phyloP scores from a whole-genome alignment of 2,888 invertebrate genomes.

The Pandemis corylana region DNA sequence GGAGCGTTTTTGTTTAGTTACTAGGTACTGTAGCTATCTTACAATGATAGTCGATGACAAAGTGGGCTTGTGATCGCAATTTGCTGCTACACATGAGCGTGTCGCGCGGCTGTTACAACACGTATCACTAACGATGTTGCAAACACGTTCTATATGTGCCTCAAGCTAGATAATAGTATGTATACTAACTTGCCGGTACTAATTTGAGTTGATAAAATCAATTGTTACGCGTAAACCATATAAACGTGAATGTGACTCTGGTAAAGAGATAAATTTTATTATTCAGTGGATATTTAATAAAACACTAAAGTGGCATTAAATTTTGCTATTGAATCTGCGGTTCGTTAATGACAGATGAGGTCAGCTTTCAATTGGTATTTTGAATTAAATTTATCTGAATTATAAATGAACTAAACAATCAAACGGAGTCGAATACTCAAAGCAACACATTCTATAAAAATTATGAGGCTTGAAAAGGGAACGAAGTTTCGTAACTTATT shows the following conservation, averaged over 20 bases:
- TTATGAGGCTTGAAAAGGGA: background rate
- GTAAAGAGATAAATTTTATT: background rate
- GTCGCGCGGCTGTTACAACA: slow-evolving; percentile 13
- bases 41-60: slow-evolving; percentile 16
- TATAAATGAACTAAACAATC: background rate
- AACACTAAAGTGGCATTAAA: slow-evolving; percentile 1
- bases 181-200: background rate
- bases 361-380: slow-evolving; percentile 1
- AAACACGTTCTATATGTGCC: background rate
- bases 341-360: slow-evolving; percentile 7
- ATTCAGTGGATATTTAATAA: background rate
- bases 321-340: slow-evolving; percentile 14
- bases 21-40: background rate
- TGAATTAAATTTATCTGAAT: background rate
- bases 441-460: background rate
- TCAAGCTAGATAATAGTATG: background rate
- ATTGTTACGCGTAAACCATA: background rate
- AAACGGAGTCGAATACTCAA: background rate
- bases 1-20: no score
- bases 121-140: slow-evolving; percentile 9
- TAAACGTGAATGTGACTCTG: background rate
- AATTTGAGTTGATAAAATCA: background rate
- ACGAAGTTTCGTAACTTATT: slow-evolving; percentile 1
- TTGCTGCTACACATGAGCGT: slow-evolving; percentile 32
- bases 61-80: slow-evolving; percentile 28